Base-by-base conservation (phyloP, 2,888 invertebrate species). In the Folsomia manolachei region DNA sequence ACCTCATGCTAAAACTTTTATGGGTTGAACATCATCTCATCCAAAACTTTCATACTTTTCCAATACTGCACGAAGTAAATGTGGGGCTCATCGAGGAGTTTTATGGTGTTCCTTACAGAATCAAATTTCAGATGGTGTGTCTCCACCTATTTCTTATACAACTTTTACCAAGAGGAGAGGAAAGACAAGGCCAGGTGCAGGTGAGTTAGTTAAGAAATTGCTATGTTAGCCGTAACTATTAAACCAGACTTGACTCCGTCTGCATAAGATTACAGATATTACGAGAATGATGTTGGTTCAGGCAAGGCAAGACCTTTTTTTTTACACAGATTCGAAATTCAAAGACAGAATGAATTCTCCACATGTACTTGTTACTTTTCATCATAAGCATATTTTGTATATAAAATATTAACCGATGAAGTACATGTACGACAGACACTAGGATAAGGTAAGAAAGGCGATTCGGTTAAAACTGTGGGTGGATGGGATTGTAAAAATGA, bases 81-180 rank as follows among this genome's bases (percentile, higher is more conserved):
- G 19, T 66, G 18, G 39, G 27, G 4, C 27, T 27, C 51, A 52
- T 66, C 21, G n/a, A 19, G 21, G 27, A 51, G 14, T 66, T 66
- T 66, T 27, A 66, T 24, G 65, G 11, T 52, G 19, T 51, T 52
- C 4, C 18, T 66, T 2, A 4, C 18, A 66, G 65, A 52, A 66
- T 66, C 65, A 66, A 66, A 66, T 66, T 66, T 66, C 65, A 66
- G 39, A 66, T 66, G 65, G 65, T 52, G 14, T n/a, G 7, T 39
- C 39, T 39, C 39, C 14, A n/a, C n/a, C n/a, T n/a, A n/a, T n/a
- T n/a, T n/a, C n/a, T n/a, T 21, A n/a, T 56, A 56, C 18, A 56
- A 19, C 9, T 56, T 56, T 56, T 7, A n/a, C 7, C 21, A 19
- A 19, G 7, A 56, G 56, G 56, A 56, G 19, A 56, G 7, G 56